phyloP scores from a whole-genome alignment of 2,797 vertebrate genomes.

The Danio kyathit region DNA sequence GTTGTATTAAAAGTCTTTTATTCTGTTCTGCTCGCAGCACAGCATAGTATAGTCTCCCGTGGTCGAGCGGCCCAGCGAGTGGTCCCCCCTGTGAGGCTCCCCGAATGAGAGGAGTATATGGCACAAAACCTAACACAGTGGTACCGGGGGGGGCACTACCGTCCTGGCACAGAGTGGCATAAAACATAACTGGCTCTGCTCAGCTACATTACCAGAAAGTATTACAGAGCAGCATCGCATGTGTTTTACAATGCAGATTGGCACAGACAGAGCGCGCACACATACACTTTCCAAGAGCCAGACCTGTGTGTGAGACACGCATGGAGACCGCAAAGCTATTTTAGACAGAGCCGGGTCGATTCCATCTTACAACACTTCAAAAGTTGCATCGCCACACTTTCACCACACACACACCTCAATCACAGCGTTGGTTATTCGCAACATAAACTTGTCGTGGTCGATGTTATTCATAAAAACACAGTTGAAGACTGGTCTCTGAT shows the following conservation, averaged over 20 bases:
- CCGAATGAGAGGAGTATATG: constrained; percentile 50
- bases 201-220: constrained; percentile 61
- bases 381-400: constrained; percentile 56
- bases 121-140: constrained; percentile 59
- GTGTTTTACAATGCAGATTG: constrained; percentile 69
- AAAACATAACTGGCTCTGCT: constrained; percentile 64
- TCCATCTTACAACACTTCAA: neutral
- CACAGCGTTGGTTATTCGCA: constrained; percentile 53
- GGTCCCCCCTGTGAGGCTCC: constrained; percentile 51
- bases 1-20: constrained; percentile 82
- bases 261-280: constrained; percentile 57
- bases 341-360: constrained; percentile 4
- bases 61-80: constrained; percentile 62
- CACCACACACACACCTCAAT: constrained; percentile 56
- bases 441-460: constrained; percentile 74
- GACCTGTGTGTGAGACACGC: constrained; percentile 37
- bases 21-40: constrained; percentile 77
- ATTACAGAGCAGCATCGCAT: constrained; percentile 62
- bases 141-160: constrained; percentile 58
- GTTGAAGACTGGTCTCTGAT: constrained; percentile 84
- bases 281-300: constrained; percentile 64
- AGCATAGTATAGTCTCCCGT: constrained; percentile 75
- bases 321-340: constrained; percentile 49
- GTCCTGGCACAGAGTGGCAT: constrained; percentile 65
- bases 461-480: constrained; percentile 79